Conservation (phyloP, 2,888 invertebrate genomes). For the Chironomus tentans region DNA sequence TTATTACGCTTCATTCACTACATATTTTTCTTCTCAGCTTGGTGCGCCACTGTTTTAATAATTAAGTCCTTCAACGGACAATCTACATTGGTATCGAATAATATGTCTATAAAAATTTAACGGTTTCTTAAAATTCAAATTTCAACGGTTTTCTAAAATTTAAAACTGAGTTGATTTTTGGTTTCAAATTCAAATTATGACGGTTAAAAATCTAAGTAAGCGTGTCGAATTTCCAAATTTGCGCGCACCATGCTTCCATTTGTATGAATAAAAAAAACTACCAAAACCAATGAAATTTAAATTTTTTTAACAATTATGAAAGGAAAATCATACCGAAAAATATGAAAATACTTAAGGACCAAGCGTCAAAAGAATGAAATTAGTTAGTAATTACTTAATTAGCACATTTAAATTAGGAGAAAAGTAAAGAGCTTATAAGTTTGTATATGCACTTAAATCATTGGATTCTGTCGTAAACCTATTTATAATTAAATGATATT, state of each 20-base stretch:
- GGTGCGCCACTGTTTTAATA: too few relatives aligned
- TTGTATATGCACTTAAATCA: conserved; percentile 6
- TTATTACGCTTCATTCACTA: background rate
- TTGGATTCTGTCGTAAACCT: background rate
- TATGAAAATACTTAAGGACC: background rate
- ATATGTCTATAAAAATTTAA: background rate
- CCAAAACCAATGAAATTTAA: background rate
- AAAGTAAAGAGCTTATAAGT: background rate
- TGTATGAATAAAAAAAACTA: background rate
- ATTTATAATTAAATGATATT: background rate
- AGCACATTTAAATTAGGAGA: background rate
- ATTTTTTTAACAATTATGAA: background rate
- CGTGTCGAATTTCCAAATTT: too few relatives aligned
- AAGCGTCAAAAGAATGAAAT: too few relatives aligned
- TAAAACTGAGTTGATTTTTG: too few relatives aligned
- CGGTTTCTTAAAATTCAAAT: too few relatives aligned
- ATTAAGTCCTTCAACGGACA: too few relatives aligned
- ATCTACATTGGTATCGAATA: too few relatives aligned
- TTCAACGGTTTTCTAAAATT: too few relatives aligned
- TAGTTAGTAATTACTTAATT: background rate
- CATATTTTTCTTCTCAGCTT: too few relatives aligned
- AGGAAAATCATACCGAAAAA: background rate
- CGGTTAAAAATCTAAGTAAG: too few relatives aligned
- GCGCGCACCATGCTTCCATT: too few relatives aligned
- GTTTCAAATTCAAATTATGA: too few relatives aligned